Percentiles rank a stretch among this genome's conserved stretches.
Evolutionary conservation across 2,888 invertebrate species (phyloP).

Genomic region (Mesoligia furuncula): DNA sequence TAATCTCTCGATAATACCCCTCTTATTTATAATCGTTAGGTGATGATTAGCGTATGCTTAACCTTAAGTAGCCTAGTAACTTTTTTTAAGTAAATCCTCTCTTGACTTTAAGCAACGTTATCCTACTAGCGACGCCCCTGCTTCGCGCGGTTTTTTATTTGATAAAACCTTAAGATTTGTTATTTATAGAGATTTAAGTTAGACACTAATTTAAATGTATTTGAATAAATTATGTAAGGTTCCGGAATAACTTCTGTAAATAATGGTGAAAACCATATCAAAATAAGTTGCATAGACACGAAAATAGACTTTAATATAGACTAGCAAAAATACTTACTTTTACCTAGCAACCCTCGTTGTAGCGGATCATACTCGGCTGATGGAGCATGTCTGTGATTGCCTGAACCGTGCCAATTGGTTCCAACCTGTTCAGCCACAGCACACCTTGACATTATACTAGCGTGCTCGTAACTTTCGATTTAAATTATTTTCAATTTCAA

Average conservation of each 20-base stretch:
- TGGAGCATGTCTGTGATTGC: constrained; percentile 10
- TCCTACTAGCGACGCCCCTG: no score
- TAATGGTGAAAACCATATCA: background rate
- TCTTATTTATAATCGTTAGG: background rate
- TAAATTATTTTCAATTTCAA: constrained; percentile 38
- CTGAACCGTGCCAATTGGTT: constrained; percentile 43
- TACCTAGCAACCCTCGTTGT: background rate
- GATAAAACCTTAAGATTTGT: background rate
- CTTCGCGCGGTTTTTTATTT: background rate
- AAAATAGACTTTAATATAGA: background rate
- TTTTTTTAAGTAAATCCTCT: background rate
- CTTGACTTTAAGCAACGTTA: background rate
- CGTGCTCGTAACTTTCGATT: constrained; percentile 33
- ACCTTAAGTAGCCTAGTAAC: no score
- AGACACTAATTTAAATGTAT: background rate
- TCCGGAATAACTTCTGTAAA: background rate
- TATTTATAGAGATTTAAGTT: background rate
- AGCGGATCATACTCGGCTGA: constrained; percentile 7
- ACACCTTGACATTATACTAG: constrained; percentile 47
- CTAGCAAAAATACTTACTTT: background rate
- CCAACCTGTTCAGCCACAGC: constrained; percentile 25
- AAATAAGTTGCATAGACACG: background rate
- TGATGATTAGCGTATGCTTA: background rate
- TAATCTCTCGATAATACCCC: background rate
- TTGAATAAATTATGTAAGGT: background rate